Percentiles rank a stretch among this genome's conserved stretches.
phyloP scores from a whole-genome alignment of 2,888 invertebrate genomes.

The Synergus gifuensis region DNA sequence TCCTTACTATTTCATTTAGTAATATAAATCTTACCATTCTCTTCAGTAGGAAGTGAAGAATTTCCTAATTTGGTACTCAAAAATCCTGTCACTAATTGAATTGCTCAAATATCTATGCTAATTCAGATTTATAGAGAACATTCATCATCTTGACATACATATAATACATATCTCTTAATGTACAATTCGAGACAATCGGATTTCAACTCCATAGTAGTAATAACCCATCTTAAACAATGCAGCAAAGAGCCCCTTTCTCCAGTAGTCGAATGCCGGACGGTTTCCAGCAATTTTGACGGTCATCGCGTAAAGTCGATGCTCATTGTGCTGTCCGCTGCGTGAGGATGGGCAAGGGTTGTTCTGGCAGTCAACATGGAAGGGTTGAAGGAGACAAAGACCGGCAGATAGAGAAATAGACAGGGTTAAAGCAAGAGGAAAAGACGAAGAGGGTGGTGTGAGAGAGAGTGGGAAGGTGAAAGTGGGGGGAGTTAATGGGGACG shows the following conservation, averaged over 20 bases:
- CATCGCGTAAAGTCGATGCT: constrained; percentile 71
- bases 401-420: constrained; percentile 46
- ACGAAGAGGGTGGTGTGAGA: constrained; percentile 40
- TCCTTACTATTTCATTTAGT: too few relatives aligned
- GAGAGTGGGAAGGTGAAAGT: constrained; percentile 48
- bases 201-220: constrained; percentile 5
- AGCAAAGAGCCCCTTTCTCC: constrained; percentile 19
- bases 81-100: too few relatives aligned
- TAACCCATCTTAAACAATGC: constrained; percentile 17
- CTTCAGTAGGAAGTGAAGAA: too few relatives aligned
- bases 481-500: constrained; percentile 73
- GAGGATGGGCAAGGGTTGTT: constrained; percentile 43
- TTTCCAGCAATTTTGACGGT: constrained; percentile 57
- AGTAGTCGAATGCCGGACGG: constrained; percentile 37
- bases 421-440: constrained; percentile 59
- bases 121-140: neutral
- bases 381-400: constrained; percentile 44
- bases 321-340: constrained; percentile 61
- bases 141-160: neutral
- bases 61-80: too few relatives aligned
- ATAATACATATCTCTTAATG: neutral
- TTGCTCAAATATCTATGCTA: too few relatives aligned
- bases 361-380: constrained; percentile 50
- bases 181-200: neutral
- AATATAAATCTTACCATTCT: too few relatives aligned